A percentile compares a stretch with the other conserved stretches of the same genome.
Conservation (phyloP, 2,113 vertebrate genomes). For the Muntiacus reevesi region DNA sequence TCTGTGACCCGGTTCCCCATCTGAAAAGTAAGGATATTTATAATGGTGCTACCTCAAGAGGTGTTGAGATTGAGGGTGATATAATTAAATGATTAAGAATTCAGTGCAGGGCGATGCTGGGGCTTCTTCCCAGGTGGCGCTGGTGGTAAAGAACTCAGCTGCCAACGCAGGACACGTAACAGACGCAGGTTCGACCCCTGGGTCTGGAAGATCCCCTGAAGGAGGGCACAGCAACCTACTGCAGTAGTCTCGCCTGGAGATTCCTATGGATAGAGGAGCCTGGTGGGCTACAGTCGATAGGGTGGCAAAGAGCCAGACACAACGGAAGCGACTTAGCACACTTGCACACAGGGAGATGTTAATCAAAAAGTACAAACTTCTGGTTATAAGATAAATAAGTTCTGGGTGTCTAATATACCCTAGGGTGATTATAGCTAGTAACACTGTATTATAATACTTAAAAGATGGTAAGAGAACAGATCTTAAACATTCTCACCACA, state of each 20-base stretch:
- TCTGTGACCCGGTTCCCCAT: neutral
- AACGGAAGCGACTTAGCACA: neutral
- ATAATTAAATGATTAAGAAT: neutral
- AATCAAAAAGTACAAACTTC: neutral
- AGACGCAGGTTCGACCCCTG: rapidly evolving
- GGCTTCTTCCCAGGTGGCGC: neutral
- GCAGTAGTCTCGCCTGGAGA: neutral
- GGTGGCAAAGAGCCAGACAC: neutral
- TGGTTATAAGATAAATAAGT: neutral
- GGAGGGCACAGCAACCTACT: neutral
- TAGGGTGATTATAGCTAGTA: neutral
- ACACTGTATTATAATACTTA: neutral
- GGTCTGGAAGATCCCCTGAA: neutral
- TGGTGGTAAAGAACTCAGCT: neutral
- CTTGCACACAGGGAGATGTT: neutral
- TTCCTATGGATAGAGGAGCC: neutral
- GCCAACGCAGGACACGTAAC: neutral
- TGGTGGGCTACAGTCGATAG: neutral
- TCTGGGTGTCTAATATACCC: neutral
- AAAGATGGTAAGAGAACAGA: neutral
- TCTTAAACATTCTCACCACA: neutral
- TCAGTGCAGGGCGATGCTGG: neutral
- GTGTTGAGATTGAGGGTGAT: neutral
- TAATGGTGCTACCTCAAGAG: neutral
- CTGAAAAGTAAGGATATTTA: neutral